Evolutionary conservation across 1,140 invertebrate species (phyloP), one percentile per base, ranked within the genome.

Genomic region (Drosophila sulfurigaster): DNA sequence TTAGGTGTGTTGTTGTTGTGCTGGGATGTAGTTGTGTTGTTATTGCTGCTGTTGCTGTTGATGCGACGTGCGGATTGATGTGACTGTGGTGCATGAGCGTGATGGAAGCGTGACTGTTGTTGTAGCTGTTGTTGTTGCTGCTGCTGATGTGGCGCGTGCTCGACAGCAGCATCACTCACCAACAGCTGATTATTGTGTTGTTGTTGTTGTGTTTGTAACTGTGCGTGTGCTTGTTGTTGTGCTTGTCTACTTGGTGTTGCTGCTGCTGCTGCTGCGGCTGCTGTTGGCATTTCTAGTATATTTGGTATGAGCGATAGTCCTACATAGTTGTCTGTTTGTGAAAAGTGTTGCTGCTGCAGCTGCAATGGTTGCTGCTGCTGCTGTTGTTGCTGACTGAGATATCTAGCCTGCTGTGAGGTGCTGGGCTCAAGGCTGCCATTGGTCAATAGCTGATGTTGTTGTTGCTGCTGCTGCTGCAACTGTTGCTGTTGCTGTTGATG

Each of bases 291-390:
- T 65, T 91, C 83, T 78, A 91, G 67, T 62, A 90, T 89, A 81
- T 89, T 89, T 89, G 85, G 86, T 86, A 89, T 79, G 16, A 89
- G 85, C 73, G 83, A 89, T 76, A 91, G 71, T 79, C 89, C 89
- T 85, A 91, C 89, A 89, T 91, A 91, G 68, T 88, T 87, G 79
- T 91, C 83, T 78, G 89, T 91, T 78, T 91, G 79, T 79, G 88
- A 91, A 73, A 91, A 91, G 77, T 90, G 86, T 80, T 91, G 79
- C 64, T 85, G 75, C 71, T 83, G 86, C 59, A 76, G 67, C 71
- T 63, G 77, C 74, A 78, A 56, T 45, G 74, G 74, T 28, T 79
- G 75, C 57, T 81, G 74, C 32, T 79, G 75, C 57, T 81, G 74
- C 28, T 79, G 74, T 41, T 82, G 74, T 16, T 73, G 74, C 20